These are phyloP conservation scores for Cuculus canorus DNA, from an alignment of 2,797 vertebrate species.

Conservation along the genomic window DNA sequence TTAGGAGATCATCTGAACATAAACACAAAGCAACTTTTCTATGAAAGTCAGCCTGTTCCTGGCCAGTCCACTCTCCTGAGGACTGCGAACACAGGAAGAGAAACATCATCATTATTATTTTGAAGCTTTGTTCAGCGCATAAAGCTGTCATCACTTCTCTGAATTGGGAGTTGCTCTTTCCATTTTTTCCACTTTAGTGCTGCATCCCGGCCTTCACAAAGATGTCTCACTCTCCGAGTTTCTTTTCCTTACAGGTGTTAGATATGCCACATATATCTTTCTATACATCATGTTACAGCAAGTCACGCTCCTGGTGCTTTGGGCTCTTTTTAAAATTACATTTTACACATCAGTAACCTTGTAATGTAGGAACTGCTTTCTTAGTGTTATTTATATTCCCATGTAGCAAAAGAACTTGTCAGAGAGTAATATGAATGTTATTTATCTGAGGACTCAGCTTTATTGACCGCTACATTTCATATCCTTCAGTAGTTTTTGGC, in stretches of 20 bases:
- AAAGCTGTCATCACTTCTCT: neutral
- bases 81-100: neutral
- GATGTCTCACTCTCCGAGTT: conserved; percentile 56
- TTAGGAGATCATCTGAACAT: neutral
- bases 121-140: neutral
- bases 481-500: conserved; percentile 79
- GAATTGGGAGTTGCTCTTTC: neutral
- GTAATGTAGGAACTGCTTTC: conserved; percentile 80
- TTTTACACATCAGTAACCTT: conserved; percentile 85
- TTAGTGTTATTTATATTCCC: conserved; percentile 81
- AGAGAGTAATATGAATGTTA: conserved; percentile 81
- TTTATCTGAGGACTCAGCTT: conserved; percentile 80
- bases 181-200: neutral
- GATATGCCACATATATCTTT: conserved; percentile 1
- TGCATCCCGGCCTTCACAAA: conserved; percentile 23
- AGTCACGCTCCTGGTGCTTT: conserved; percentile 54
- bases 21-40: neutral
- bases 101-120: neutral
- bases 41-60: neutral
- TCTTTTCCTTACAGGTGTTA: conserved; percentile 37
- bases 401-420: conserved; percentile 80
- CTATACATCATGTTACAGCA: conserved; percentile 48
- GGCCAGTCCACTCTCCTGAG: neutral
- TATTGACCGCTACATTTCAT: conserved; percentile 83
- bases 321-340: conserved; percentile 80